Evolutionary conservation across 2,888 invertebrate genomes (phyloP), one percentile per base, ranked within the genome.

Genomic region (Glaucopsyche alexis): DNA sequence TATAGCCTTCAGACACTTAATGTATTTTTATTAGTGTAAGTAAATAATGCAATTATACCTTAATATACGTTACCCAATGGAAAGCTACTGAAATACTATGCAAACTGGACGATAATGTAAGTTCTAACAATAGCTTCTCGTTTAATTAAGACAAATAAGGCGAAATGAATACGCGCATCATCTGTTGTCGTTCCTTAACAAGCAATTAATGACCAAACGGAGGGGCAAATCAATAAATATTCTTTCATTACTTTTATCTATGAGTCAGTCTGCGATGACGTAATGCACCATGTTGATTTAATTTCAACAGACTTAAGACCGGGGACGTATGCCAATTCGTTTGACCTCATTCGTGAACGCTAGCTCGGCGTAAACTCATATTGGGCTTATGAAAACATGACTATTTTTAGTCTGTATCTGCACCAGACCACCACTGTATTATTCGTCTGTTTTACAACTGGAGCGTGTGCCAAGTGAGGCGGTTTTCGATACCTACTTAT

Each of bases 361-460:
- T 87, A 87, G 87, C 86, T 86, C 89, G 89, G 88, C 85, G 88
- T 90, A 89, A 88, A 89, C 87, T 90, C 87, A 87, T 89, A 90
- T 91, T 86, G 87, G 84, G 82, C 85, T 87, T 89, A 90, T 89
- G 88, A 90, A 90, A 89, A 90, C 89, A 90, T 81, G 82, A 78
- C 87, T 92, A 91, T 91, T 90, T 91, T 88, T 86, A 90, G 87
- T 83, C 80, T 80, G 82, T 85, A 86, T 81, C 78, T 79, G 80
- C 76, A 76, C 76, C 85, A 85, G 84, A 86, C 85, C 83, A 84
- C 85, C 86, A 81, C 74, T 85, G 83, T 84, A 87, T 86, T 88
- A 87, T 89, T 87, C 89, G 86, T 89, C 89, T 89, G 88, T 86
- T 84, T 88, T 86, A 86, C 79, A 83, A 80, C 83, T 77, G 80